These are phyloP conservation scores for Sinocyclocheilus rhinocerous DNA, from an alignment of 2,113 vertebrate genomes.

Conservation along the genomic window DNA sequence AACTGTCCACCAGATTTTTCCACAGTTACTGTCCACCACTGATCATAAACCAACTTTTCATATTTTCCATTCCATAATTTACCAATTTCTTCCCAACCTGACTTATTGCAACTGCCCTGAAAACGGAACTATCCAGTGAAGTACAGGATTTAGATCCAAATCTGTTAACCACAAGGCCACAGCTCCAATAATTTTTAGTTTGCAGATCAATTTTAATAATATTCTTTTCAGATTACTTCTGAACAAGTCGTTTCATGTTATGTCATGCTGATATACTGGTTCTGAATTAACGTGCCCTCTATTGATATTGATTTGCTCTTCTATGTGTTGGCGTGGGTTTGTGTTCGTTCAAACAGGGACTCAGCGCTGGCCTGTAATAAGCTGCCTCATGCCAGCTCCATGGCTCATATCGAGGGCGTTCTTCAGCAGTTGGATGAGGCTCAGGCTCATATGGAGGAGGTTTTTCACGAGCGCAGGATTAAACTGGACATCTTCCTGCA, in stretches of 20 bases:
- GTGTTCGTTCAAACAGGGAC: conserved; percentile 74
- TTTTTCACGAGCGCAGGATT: conserved; percentile 88
- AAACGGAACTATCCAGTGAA: neutral
- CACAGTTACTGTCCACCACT: neutral
- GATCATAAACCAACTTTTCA: neutral
- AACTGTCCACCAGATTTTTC: no score
- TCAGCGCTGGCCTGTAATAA: conserved; percentile 85
- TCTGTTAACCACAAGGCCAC: neutral
- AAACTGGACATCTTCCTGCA: conserved; percentile 90
- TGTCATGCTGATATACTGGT: conserved; percentile 1
- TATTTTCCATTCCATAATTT: neutral
- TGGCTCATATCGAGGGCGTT: conserved; percentile 87
- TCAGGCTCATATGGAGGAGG: conserved; percentile 89
- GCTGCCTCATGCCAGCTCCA: conserved; percentile 86
- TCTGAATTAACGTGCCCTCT: neutral
- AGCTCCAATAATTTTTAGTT: neutral
- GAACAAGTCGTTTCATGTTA: neutral
- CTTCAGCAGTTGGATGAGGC: conserved; percentile 88
- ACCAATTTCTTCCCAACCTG: neutral
- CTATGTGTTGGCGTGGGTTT: conserved; percentile 18
- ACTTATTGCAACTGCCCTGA: neutral
- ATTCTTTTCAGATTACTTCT: neutral
- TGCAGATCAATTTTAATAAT: neutral
- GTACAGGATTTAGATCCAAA: neutral
- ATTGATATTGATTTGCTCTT: conserved; percentile 18